A percentile compares a stretch with the other conserved stretches of the same genome.
Evolutionary conservation across 2,113 vertebrate species (phyloP).

Genomic region (Todiramphus saurophagus): DNA sequence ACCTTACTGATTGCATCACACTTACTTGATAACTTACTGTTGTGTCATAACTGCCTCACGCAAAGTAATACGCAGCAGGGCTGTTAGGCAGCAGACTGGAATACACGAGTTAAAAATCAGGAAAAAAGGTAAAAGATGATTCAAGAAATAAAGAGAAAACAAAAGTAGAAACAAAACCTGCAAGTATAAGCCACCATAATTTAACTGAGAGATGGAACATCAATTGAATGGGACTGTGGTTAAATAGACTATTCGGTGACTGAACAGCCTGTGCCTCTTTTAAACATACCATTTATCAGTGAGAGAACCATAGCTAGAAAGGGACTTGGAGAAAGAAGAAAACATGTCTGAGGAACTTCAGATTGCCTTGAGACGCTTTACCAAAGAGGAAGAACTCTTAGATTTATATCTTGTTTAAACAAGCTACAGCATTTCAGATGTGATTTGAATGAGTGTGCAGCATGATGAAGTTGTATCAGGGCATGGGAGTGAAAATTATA

Average conservation of each 20-base stretch:
- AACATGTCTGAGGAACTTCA: neutral
- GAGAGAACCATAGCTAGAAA: neutral
- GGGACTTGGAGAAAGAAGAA: neutral
- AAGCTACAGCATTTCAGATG: neutral
- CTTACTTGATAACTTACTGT: neutral
- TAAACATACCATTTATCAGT: neutral
- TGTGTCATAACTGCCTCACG: neutral
- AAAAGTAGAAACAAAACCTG: neutral
- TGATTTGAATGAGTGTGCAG: neutral
- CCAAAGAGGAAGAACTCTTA: neutral
- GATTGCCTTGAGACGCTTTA: neutral
- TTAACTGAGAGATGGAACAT: neutral
- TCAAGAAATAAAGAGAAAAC: neutral
- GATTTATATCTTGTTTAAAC: neutral
- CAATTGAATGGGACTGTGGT: neutral
- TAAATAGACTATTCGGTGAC: neutral
- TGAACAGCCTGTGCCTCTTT: neutral
- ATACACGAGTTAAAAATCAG: neutral
- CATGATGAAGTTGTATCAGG: neutral
- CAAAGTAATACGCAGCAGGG: neutral
- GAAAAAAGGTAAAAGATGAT: neutral
- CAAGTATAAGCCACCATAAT: neutral
- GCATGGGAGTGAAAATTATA: neutral
- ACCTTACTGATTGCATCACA: neutral
- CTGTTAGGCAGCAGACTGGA: neutral